phyloP scores from a whole-genome alignment of 2,888 invertebrate genomes.

The Tipula lateralis region DNA sequence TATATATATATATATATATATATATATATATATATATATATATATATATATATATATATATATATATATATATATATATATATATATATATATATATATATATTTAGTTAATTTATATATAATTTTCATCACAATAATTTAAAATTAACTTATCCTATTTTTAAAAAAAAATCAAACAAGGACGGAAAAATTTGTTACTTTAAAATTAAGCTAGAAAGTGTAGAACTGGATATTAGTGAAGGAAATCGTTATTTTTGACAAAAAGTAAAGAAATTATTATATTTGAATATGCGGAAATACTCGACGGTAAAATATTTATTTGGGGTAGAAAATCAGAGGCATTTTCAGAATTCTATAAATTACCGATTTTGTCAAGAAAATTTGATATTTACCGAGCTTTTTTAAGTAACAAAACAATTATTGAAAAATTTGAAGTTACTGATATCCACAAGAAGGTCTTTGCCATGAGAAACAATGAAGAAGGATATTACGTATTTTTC shows the following conservation, averaged over 20 bases:
- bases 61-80: no score
- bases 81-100: no score
- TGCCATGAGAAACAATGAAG: background rate
- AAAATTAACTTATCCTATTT: background rate
- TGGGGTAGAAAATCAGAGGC: background rate
- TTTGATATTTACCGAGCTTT: background rate
- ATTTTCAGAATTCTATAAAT: background rate
- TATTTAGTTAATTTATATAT: no score
- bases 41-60: no score
- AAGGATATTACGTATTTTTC: conserved; percentile 24
- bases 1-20: no score
- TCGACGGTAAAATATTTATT: background rate
- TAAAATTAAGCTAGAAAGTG: background rate
- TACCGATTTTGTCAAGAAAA: background rate
- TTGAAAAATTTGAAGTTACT: background rate
- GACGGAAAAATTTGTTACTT: conserved; percentile 19
- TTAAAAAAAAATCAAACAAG: background rate
- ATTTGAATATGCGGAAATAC: background rate
- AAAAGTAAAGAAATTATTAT: background rate
- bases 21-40: no score
- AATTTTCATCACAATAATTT: background rate
- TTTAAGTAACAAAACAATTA: background rate
- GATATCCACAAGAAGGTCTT: conserved; percentile 14
- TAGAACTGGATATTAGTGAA: background rate
- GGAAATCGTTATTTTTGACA: background rate